phyloP scores from a whole-genome alignment of 2,113 vertebrate genomes.

The Brachionichthys hirsutus region DNA sequence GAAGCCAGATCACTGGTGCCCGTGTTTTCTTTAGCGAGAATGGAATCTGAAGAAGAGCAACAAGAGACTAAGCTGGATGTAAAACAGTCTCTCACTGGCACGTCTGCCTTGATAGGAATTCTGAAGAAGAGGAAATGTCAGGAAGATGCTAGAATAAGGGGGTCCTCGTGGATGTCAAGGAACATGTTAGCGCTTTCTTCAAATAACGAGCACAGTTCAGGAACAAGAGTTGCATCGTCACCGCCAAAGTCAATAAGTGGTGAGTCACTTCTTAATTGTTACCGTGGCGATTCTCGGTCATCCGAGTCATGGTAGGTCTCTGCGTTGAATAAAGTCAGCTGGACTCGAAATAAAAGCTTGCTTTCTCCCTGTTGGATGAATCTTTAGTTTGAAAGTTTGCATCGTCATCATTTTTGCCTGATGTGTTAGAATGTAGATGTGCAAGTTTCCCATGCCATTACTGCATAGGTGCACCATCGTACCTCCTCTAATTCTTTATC shows the following conservation, averaged over 20 bases:
- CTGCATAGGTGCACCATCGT: too few species aligned
- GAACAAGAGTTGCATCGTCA: conserved; percentile 83
- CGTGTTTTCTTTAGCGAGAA: conserved; percentile 74
- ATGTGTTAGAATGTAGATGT: too few species aligned
- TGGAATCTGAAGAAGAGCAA: conserved; percentile 82
- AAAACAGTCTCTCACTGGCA: conserved; percentile 84
- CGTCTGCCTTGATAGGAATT: conserved; percentile 93
- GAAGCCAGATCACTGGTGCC: conserved; percentile 84
- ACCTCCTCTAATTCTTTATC: too few species aligned
- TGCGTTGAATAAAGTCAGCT: too few species aligned
- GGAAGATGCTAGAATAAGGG: conserved; percentile 86
- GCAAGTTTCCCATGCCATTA: too few species aligned
- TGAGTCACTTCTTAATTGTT: conserved; percentile 67
- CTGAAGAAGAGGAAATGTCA: conserved; percentile 93
- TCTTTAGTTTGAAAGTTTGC: too few species aligned
- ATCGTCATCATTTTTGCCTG: too few species aligned
- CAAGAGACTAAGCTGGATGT: conserved; percentile 82
- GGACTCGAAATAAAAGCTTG: too few species aligned
- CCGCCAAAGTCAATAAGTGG: conserved; percentile 88
- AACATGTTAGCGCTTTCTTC: conserved; percentile 85
- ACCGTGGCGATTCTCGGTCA: too few species aligned
- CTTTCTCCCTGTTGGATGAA: too few species aligned
- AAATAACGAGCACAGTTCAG: conserved; percentile 84
- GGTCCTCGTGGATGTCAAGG: conserved; percentile 85
- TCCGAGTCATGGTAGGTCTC: too few species aligned